Base-by-base conservation (phyloP, 2,888 invertebrate species). In the Zootermopsis nevadensis region DNA sequence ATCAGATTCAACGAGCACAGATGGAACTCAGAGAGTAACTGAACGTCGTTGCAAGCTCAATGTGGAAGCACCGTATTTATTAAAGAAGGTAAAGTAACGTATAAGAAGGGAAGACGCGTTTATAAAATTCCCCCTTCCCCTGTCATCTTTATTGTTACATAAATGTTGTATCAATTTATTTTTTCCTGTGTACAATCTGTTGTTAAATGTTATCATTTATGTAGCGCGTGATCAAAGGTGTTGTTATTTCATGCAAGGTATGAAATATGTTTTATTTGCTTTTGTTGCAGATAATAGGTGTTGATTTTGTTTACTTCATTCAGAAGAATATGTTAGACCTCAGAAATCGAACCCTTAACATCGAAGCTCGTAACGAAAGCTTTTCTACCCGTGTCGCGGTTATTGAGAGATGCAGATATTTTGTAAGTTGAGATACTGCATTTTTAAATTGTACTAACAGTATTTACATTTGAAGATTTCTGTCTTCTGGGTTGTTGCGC, bases 361-460 rank as follows among this genome's bases (percentile, higher is more conserved):
- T 98, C 88, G 97, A 97, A 90, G 98, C 98, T 31, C 94, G 93
- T 85, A 98, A 98, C 89, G 98, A 98, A 90, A 97, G 96, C 87
- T 98, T 98, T 90, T 92, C 97, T 27, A 91, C 92, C 81, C 92
- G 97, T 88, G 94, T 98, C 80, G 93, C 93, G 82, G 96, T 98
- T 87, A 91, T 96, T 86, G 98, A 98, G 91, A 95, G 95, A 88
- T 98, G 98, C 90, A 91, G 92, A 89, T 97, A 97, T 89, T 95
- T 94, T 89, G 97, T 97, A 89, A 94, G 95, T 93, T 53, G 7
- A 55, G 3, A 22, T 19, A 55, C 15, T 19, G 19, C 10, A 38
- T 10, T 38, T 38, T 38, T 10, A 38, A 38, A 7, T 4, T 38
- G 38, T 38, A 10, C 6, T 10, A 10, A 10, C 10, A 38, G 38